phyloP scores from a whole-genome alignment of 2,888 invertebrate species.

The Brachyptera putata region DNA sequence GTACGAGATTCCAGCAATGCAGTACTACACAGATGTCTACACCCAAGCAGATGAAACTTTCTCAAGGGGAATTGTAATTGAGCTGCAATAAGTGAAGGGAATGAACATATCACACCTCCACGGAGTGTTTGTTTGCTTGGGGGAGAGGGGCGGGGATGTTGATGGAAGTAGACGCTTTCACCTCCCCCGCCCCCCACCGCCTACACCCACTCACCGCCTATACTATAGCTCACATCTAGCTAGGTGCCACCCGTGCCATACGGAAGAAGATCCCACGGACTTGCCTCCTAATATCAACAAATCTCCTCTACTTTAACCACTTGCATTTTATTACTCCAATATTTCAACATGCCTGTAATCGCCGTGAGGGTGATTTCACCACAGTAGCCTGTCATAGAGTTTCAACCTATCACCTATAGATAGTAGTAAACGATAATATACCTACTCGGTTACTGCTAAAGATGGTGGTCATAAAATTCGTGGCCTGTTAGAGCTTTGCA shows the following conservation, averaged over 20 bases:
- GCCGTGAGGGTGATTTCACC: not conserved
- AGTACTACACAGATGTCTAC: too few species aligned
- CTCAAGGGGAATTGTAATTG: too few species aligned
- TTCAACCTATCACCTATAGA: too few species aligned
- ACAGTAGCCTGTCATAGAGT: too few species aligned
- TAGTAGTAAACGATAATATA: too few species aligned
- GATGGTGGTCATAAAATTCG: too few species aligned
- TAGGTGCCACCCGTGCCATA: too few species aligned
- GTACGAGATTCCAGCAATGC: too few species aligned
- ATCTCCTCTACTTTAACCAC: conserved; percentile 29
- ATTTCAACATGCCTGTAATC: conserved; percentile 22
- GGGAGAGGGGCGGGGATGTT: not conserved
- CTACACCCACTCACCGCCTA: not conserved
- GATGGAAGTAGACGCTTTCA: not conserved
- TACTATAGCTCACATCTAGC: too few species aligned
- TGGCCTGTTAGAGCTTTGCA: too few species aligned
- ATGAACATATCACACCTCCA: not conserved
- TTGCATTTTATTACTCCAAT: conserved; percentile 29
- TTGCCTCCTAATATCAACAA: conserved; percentile 26
- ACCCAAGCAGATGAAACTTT: too few species aligned
- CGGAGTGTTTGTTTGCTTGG: conserved; percentile 1
- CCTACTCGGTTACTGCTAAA: too few species aligned
- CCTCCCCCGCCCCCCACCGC: not conserved
- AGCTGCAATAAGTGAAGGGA: not conserved
- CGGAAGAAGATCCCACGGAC: not conserved